Base-by-base conservation (phyloP, 2,113 vertebrate genomes). In the Cyprinodon brontotheroides region DNA sequence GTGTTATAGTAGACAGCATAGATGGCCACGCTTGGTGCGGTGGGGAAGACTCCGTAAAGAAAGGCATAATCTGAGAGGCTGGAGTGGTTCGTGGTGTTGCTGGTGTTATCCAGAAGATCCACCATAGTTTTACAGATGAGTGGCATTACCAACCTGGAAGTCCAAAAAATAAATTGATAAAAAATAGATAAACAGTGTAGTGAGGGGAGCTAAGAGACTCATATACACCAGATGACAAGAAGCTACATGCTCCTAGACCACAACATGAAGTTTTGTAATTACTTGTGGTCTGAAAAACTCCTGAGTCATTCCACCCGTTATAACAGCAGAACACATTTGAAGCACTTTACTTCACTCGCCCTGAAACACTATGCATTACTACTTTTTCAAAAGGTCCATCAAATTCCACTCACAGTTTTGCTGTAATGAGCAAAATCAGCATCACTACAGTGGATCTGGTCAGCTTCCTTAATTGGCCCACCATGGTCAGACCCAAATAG, bases 41-140 rank as follows among this genome's bases (percentile, higher is more conserved):
- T 96, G 73, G 98, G 98, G 80, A 99, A 98, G 74, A 96, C 94
- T 53, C 98, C 98, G 62, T 99, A 99, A 15, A 99, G 93, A 92
- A 99, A 99, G 71, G 97, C 98, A 75, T 96, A 99, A 92, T 99
- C 97, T 10, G 97, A 96, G 82, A 99, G 94, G 87, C 97, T 98
- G 77, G 96, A 97, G 72, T 97, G 97, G 91, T 99, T 99, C 72
- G 93, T 83, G 12, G 80, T 95, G 38, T 29, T 94, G 91, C 92
- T 90, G 36, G 83, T 93, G 48, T 86, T 93, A 91, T 98, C 96
- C 92, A 99, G 84, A 79, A 98, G 88, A 83, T 97, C 97, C 84
- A 99, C 96, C 97, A 98, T 97, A 88, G 96, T 96, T 91, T 96
- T 95, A 89, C 97, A 98, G 65, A 99, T 92, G 86, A 99, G 95